These are phyloP conservation scores for Brachyrhaphis roseni DNA, from an alignment of 2,797 vertebrate genomes.

Conservation along the genomic window DNA sequence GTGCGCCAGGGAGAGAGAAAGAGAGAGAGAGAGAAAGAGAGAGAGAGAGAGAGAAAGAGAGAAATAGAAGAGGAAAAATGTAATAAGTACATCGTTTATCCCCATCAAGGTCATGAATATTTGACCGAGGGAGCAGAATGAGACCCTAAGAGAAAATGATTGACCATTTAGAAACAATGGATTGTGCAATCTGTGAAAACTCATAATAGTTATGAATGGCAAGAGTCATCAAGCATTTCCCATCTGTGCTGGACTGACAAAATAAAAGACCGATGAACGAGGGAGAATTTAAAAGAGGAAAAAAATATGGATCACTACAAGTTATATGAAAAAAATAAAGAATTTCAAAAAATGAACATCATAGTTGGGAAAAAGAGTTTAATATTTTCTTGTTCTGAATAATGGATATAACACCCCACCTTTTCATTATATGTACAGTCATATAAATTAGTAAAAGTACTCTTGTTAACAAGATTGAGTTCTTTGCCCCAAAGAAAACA, in stretches of 20 bases:
- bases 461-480: slow-evolving; percentile 94
- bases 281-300: slow-evolving; percentile 13
- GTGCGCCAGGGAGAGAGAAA: slow-evolving; percentile 75
- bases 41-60: slow-evolving; percentile 16
- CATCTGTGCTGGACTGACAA: slow-evolving; percentile 58
- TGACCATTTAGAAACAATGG: slow-evolving; percentile 69
- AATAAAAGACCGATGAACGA: slow-evolving; percentile 42
- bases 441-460: slow-evolving; percentile 99
- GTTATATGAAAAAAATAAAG: slow-evolving; percentile 51
- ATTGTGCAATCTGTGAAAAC: slow-evolving; percentile 68
- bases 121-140: slow-evolving; percentile 59
- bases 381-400: slow-evolving; percentile 78
- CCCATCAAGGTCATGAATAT: slow-evolving; percentile 73
- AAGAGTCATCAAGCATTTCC: slow-evolving; percentile 61
- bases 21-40: slow-evolving; percentile 7
- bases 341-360: slow-evolving; percentile 61
- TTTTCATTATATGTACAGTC: slow-evolving; percentile 95
- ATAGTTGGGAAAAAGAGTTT: slow-evolving; percentile 78
- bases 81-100: slow-evolving; percentile 75
- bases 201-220: slow-evolving; percentile 69
- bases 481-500: slow-evolving; percentile 94
- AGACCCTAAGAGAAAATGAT: slow-evolving; percentile 63
- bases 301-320: slow-evolving; percentile 27
- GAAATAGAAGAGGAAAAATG: slow-evolving; percentile 30
- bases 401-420: slow-evolving; percentile 80